Evolutionary conservation across 2,113 vertebrate genomes (phyloP), one percentile per base, ranked within the genome.

Genomic region (Euleptes europaea): DNA sequence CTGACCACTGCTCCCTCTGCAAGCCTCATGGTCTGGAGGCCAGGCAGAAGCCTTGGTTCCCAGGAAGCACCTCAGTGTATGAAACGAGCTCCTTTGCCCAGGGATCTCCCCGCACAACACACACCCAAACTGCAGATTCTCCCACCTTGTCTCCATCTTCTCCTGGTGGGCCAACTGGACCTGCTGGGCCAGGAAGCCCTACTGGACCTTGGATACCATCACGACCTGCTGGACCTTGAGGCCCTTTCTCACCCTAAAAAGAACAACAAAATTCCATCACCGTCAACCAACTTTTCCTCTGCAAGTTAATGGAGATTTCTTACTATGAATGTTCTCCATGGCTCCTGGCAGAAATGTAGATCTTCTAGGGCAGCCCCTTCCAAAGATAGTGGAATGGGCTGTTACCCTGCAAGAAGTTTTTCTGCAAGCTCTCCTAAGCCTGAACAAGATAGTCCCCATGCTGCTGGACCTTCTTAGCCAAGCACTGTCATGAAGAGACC

Each of bases 171-270:
- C 99, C 98, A 0, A 98, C 97, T 0, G 99, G 98, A 93, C 99
- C 99, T 44, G 98, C 98, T 0, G 99, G 98, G 57, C 99, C 99
- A 0, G 99, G 99, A 21, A 99, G 97, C 73, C 99, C 99, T 86
- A 99, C 98, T 0, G 99, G 98, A 78, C 98, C 99, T 91, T 99
- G 98, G 93, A 99, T 98, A 57, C 99, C 99, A 1, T 99, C 99
- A 93, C 99, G 97, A 78, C 99, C 99, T 21, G 98, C 98, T 0
- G 99, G 99, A 23, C 99, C 99, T 92, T 99, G 98, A 26, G 98
- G 99, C 83, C 98, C 99, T 95, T 99, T 99, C 94, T 99, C 99
- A 0, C 99, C 99, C 99, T 99, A 70, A 23, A 90, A 88, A 57
- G 15, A n/a, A 87, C 31, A 86, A 83, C 13, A 91, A 76, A 85